Evolutionary conservation across 2,888 invertebrate species (phyloP).

Genomic region (Hemistola chrysoprasaria): DNA sequence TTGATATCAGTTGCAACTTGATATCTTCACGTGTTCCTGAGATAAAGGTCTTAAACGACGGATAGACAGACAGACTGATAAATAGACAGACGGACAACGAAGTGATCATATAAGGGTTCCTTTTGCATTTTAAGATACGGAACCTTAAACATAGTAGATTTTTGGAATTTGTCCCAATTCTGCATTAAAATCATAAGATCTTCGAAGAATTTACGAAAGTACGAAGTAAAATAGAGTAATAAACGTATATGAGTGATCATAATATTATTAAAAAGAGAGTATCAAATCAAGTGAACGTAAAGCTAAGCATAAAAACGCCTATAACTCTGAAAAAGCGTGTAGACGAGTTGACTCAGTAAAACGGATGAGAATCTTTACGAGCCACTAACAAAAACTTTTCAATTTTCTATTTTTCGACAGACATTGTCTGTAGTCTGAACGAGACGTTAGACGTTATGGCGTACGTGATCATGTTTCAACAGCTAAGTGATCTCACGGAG

Average conservation of each 20-base stretch:
- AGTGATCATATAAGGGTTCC: no score
- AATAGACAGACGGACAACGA: no score
- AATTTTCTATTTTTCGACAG: conserved; percentile 42
- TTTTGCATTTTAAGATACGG: no score
- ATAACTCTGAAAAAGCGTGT: conserved; percentile 25
- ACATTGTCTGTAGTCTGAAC: conserved; percentile 29
- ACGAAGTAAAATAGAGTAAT: no score
- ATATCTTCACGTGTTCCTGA: no score
- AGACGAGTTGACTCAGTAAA: conserved; percentile 20
- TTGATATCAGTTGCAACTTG: no score
- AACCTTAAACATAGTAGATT: no score
- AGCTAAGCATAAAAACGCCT: conserved; percentile 16
- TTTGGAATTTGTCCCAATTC: no score
- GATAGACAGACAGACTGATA: no score
- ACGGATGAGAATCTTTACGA: conserved; percentile 40
- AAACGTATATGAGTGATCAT: conserved; percentile 16
- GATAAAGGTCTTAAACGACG: no score
- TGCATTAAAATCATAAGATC: no score
- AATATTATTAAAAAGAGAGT: conserved; percentile 18
- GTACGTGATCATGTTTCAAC: conserved; percentile 51
- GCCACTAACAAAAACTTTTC: conserved; percentile 44
- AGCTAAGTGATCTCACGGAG: conserved; percentile 34
- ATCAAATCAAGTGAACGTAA: conserved; percentile 24
- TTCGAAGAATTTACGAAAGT: no score
- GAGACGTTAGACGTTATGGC: conserved; percentile 42